phyloP scores from a whole-genome alignment of 2,888 invertebrate genomes.

The Diaprepes abbreviatus region DNA sequence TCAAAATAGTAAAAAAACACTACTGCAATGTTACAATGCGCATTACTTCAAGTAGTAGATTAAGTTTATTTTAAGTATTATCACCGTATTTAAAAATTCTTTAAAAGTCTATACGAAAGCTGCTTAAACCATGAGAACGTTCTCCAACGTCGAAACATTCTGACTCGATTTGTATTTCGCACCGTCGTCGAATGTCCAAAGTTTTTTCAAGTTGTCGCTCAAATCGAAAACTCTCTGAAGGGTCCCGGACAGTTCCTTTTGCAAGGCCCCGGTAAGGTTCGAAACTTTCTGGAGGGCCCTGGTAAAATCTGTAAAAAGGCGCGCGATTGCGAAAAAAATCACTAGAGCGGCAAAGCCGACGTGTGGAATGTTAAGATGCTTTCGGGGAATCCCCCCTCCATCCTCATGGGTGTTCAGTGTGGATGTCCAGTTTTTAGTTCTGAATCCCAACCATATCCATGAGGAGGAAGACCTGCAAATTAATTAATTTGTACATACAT shows the following conservation, averaged over 20 bases:
- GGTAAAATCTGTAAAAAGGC: slow-evolving; percentile 39
- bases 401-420: slow-evolving; percentile 60
- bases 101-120: slow-evolving; percentile 63
- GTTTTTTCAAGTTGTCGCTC: slow-evolving; percentile 19
- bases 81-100: slow-evolving; percentile 60
- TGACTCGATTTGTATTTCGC: slow-evolving; percentile 31
- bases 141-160: slow-evolving; percentile 54
- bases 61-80: slow-evolving; percentile 54
- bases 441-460: slow-evolving; percentile 65
- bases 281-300: slow-evolving; percentile 21
- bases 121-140: slow-evolving; percentile 59
- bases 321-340: slow-evolving; percentile 35
- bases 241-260: slow-evolving; percentile 20
- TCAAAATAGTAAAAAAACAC: too few species aligned
- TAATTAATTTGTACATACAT: too few species aligned
- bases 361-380: slow-evolving; percentile 23
- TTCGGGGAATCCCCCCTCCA: slow-evolving; percentile 44
- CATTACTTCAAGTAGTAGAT: slow-evolving; percentile 36
- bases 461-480: slow-evolving; percentile 67
- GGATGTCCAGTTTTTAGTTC: slow-evolving; percentile 56
- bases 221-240: slow-evolving; percentile 20
- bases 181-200: slow-evolving; percentile 41
- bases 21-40: slow-evolving; percentile 36
- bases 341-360: slow-evolving; percentile 39
- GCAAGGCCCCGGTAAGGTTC: slow-evolving; percentile 3